phyloP scores from a whole-genome alignment of 2,797 vertebrate genomes.

The Crypturellus tataupa region DNA sequence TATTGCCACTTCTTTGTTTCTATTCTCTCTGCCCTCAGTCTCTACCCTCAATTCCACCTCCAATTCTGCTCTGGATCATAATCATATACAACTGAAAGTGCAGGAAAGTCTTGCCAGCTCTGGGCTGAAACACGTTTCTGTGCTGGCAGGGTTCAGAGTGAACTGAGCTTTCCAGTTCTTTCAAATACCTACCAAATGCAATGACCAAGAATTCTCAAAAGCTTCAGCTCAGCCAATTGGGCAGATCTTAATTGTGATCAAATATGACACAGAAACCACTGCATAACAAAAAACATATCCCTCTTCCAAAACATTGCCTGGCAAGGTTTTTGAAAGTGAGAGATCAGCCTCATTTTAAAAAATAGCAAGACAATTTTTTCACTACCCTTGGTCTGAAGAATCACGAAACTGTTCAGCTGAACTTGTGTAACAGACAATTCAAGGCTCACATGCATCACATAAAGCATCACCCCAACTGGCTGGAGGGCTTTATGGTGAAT shows the following conservation, averaged over 20 bases:
- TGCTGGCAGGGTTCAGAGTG: slow-evolving; percentile 19
- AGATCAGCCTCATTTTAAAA: not conserved
- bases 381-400: not conserved
- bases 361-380: not conserved
- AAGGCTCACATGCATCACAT: not conserved
- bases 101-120: not conserved
- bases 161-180: not conserved
- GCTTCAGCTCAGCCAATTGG: slow-evolving; percentile 13
- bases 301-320: not conserved
- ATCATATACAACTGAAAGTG: not conserved
- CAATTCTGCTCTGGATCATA: not conserved
- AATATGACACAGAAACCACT: not conserved
- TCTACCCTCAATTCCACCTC: not conserved
- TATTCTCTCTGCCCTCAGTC: not conserved
- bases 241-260: not conserved
- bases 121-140: not conserved
- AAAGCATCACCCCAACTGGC: not conserved
- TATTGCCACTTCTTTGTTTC: accelerated
- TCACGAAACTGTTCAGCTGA: not conserved
- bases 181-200: not conserved
- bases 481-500: not conserved
- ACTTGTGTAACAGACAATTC: not conserved
- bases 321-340: not conserved
- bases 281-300: not conserved
- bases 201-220: slow-evolving; percentile 13